Conservation (phyloP, 30 jellyfish, hydroid and myxozoan genomes). For the Cassiopea andromeda region DNA sequence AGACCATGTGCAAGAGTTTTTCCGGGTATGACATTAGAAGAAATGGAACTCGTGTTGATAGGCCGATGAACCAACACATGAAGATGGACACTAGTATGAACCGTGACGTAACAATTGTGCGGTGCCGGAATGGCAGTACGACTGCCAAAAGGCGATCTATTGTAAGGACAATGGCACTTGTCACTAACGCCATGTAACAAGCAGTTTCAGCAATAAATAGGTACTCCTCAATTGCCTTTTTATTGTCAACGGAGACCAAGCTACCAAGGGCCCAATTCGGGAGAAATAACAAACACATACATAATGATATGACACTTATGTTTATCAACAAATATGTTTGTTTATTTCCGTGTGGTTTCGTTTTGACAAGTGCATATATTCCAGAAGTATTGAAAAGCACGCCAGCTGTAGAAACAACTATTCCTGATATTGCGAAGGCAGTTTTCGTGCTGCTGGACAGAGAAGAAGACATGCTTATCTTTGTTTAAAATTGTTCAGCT, state of each 20-base stretch:
- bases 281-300: constrained; percentile 37
- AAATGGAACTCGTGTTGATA: constrained; percentile 59
- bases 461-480: not conserved
- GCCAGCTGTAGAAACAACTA: constrained; percentile 41
- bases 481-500: not conserved
- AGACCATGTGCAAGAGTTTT: constrained; percentile 21
- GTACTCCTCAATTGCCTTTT: constrained; percentile 19
- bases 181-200: constrained; percentile 33
- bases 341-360: constrained; percentile 36
- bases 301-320: constrained; percentile 48
- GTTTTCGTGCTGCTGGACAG: constrained; percentile 9
- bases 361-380: constrained; percentile 22
- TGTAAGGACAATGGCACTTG: constrained; percentile 46
- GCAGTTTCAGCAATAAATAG: constrained; percentile 34
- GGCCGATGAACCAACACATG: constrained; percentile 47
- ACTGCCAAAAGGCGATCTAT: constrained; percentile 58
- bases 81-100: constrained; percentile 11
- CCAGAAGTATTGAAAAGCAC: constrained; percentile 55
- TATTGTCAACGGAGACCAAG: not conserved
- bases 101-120: constrained; percentile 35
- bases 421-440: constrained; percentile 59
- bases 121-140: constrained; percentile 61
- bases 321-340: constrained; percentile 55
- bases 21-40: constrained; percentile 13
- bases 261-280: constrained; percentile 60